These are phyloP conservation scores for Tenthredo scrophulariae DNA, from an alignment of 2,888 invertebrate species.

Conservation along the genomic window DNA sequence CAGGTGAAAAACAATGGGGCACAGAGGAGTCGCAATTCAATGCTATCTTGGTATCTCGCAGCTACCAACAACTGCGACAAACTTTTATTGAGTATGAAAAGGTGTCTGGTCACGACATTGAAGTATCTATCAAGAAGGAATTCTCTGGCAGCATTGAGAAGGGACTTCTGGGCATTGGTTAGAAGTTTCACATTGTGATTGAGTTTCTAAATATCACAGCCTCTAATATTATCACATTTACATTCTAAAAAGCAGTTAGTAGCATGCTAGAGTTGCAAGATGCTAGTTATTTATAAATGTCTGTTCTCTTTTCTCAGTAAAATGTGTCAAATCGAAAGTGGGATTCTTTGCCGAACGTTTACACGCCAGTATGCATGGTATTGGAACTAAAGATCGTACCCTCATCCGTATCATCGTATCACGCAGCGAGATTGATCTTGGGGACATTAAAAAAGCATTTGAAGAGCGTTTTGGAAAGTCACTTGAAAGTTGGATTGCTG, in stretches of 20 bases:
- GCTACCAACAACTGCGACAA: slow-evolving; percentile 92
- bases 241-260: not conserved
- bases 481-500: slow-evolving; percentile 91
- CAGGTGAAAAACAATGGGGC: slow-evolving; percentile 90
- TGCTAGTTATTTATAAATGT: not conserved
- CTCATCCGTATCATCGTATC: slow-evolving; percentile 95
- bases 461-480: slow-evolving; percentile 89
- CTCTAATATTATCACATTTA: not conserved
- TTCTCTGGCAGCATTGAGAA: slow-evolving; percentile 93
- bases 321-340: slow-evolving; percentile 94
- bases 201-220: not conserved
- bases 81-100: slow-evolving; percentile 93
- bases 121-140: slow-evolving; percentile 91
- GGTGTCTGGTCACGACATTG: slow-evolving; percentile 90
- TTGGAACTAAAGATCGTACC: slow-evolving; percentile 94
- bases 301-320: slow-evolving; percentile 81
- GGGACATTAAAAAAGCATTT: slow-evolving; percentile 95
- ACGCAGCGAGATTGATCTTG: slow-evolving; percentile 94
- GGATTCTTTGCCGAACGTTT: slow-evolving; percentile 95
- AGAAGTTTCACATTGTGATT: not conserved
- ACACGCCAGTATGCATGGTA: slow-evolving; percentile 93
- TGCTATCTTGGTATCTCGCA: slow-evolving; percentile 91
- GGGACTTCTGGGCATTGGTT: slow-evolving; percentile 85
- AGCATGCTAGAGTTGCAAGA: too few relatives aligned
- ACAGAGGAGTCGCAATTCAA: slow-evolving; percentile 95